Evolutionary conservation across 2,797 vertebrate species (phyloP).

Genomic region (Cyclopterus lumpus): DNA sequence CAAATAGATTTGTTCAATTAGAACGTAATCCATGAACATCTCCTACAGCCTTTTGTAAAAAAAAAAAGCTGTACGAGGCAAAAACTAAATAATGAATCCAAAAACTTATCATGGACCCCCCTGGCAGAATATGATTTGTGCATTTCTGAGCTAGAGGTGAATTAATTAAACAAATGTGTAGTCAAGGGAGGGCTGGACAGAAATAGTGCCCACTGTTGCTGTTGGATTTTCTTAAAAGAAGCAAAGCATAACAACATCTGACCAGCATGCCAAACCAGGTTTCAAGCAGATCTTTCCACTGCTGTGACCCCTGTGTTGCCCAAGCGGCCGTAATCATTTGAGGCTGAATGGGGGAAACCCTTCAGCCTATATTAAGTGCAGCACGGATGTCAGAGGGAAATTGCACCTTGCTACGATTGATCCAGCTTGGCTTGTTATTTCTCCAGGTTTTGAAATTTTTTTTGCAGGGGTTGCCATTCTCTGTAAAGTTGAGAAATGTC

Average conservation of each 20-base stretch:
- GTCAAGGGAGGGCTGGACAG: neutral
- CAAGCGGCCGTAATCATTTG: constrained; percentile 22
- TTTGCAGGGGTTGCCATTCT: constrained; percentile 10
- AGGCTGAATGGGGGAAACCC: constrained; percentile 29
- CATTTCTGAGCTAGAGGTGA: constrained; percentile 19
- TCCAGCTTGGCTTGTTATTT: constrained; percentile 11
- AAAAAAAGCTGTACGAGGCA: too few relatives aligned
- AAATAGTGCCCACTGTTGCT: neutral
- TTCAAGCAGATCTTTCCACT: constrained; percentile 31
- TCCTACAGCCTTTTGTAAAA: neutral
- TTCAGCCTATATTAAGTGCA: constrained; percentile 37
- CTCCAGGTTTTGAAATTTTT: neutral
- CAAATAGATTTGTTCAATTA: neutral
- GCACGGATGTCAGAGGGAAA: constrained; percentile 34
- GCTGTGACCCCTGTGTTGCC: constrained; percentile 29
- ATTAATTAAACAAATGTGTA: constrained; percentile 10
- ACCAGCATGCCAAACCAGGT: constrained; percentile 26
- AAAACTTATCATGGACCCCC: neutral
- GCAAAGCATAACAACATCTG: constrained; percentile 36
- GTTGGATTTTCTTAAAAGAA: constrained; percentile 16
- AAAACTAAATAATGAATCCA: neutral
- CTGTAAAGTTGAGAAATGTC: neutral
- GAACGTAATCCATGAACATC: neutral
- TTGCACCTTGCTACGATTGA: constrained; percentile 32
- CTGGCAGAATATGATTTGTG: neutral